Evolutionary conservation across 2,113 vertebrate species (phyloP).

Genomic region (Fulmarus glacialis): DNA sequence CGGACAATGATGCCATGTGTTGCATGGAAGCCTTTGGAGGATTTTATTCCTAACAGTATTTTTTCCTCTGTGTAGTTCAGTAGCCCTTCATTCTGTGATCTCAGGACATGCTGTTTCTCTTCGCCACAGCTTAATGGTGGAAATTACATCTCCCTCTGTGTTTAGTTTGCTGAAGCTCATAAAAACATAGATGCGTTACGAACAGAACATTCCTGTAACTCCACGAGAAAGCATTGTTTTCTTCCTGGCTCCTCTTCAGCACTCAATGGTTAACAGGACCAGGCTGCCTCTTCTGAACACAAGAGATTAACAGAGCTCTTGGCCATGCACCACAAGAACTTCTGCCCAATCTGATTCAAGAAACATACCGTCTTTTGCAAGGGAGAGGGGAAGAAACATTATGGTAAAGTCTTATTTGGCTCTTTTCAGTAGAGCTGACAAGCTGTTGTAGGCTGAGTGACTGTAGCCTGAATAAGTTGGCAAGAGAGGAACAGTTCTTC

Average conservation of each 20-base stretch:
- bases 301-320: background rate
- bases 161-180: background rate
- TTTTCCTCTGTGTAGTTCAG: background rate
- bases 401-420: background rate
- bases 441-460: slow-evolving; percentile 20
- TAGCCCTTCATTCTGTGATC: background rate
- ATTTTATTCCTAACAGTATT: background rate
- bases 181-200: rapidly evolving
- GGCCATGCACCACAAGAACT: background rate
- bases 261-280: background rate
- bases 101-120: background rate
- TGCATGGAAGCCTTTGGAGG: background rate
- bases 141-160: background rate
- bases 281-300: background rate
- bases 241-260: slow-evolving; percentile 22
- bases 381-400: background rate
- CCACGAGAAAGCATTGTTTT: background rate
- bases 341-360: background rate
- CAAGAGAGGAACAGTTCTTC: slow-evolving; percentile 16
- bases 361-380: background rate
- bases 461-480: slow-evolving; percentile 23
- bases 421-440: slow-evolving; percentile 7
- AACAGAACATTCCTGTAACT: background rate
- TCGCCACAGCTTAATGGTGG: background rate
- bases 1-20: rapidly evolving